These are phyloP conservation scores for Trichopria drosophilae DNA, from an alignment of 2,888 invertebrate genomes.

Conservation along the genomic window DNA sequence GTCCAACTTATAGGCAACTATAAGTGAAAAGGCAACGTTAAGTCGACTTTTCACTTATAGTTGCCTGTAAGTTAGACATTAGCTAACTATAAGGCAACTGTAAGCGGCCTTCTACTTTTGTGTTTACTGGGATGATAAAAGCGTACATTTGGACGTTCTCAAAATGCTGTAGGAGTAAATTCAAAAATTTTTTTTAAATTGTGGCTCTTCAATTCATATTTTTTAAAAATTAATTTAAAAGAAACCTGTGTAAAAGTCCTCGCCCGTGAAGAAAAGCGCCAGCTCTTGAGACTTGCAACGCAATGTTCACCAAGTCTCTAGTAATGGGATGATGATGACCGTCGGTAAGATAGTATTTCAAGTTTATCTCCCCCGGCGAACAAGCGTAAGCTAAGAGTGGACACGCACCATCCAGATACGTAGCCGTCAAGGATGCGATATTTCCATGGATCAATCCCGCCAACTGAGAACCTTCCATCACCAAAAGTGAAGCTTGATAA, in stretches of 20 bases:
- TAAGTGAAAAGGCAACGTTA: no score
- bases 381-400: slow-evolving; percentile 75
- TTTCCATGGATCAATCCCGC: slow-evolving; percentile 73
- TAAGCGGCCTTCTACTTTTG: not conserved
- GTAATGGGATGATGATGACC: slow-evolving; percentile 62
- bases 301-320: slow-evolving; percentile 81
- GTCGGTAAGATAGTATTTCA: slow-evolving; percentile 57
- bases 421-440: slow-evolving; percentile 71
- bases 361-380: slow-evolving; percentile 53
- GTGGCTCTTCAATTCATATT: no score
- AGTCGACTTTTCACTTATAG: not conserved
- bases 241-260: slow-evolving; percentile 74
- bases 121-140: no score
- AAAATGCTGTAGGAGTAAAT: no score
- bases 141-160: no score
- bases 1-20: no score
- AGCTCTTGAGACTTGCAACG: slow-evolving; percentile 83
- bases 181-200: no score
- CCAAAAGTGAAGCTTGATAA: slow-evolving; percentile 71
- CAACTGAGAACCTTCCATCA: slow-evolving; percentile 75
- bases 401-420: slow-evolving; percentile 64
- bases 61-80: no score
- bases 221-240: slow-evolving; percentile 1
- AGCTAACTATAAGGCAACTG: no score
- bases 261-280: slow-evolving; percentile 86